Evolutionary conservation across 2,113 vertebrate species (phyloP), one percentile per base, ranked within the genome.

Genomic region (Ptilonorhynchus violaceus): DNA sequence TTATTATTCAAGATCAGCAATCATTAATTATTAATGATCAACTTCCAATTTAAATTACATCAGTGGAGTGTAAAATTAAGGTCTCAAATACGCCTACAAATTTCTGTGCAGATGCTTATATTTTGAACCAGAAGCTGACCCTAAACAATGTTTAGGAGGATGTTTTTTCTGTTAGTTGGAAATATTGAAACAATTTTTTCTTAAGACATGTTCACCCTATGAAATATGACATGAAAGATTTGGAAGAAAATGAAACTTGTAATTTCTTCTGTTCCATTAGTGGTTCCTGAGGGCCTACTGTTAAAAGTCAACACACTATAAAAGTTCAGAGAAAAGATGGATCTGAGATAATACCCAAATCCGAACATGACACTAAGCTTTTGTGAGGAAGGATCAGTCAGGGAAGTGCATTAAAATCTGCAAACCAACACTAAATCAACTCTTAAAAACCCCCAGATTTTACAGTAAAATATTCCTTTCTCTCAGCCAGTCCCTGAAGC

Each of bases 161-260:
- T 52, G 3, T 4, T 86, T 85, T 55, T 95, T 50, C 25, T 49
- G 53, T 37, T 58, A 63, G 24, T 24, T 84, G 60, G 37, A 92
- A 91, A 95, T 67, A 75, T 9, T 31, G 56, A n/a, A 92, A 88
- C 10, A 63, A 59, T 91, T 91, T 62, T 55, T 4, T 67, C 35
- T 18, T 55, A 67, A 80, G 70, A 93, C 27, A 70, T 39, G 44
- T 67, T 63, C 46, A 74, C 21, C 9, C 37, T 72, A 22, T 84
- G 82, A 94, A 92, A 92, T 74, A 90, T 7, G 8, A 56, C 68
- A 70, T 77, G 6, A 92, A 84, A 69, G 78, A 90, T 66, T 47
- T 59, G 79, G 59, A 88, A 78, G 59, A 59, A 85, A 95, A 93
- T 86, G 14, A 84, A 95, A 86, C 55, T 46, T 90, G 28, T 69